Base-by-base conservation (phyloP, 35 echinoderm and acorn worm species). In the Strongylocentrotus purpuratus region DNA sequence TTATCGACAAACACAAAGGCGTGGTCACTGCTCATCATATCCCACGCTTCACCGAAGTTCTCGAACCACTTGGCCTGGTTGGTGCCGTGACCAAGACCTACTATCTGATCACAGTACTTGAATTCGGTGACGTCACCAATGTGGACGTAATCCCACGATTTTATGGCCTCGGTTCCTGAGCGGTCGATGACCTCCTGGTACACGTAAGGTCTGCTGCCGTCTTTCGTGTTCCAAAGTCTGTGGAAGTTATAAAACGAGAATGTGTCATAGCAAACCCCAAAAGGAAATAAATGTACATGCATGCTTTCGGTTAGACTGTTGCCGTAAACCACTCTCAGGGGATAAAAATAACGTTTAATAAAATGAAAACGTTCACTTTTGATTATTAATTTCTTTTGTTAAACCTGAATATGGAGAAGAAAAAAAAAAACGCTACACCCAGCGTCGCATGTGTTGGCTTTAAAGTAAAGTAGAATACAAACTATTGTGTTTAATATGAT, bases 1-100 rank as follows among this genome's bases (percentile, higher is more conserved):
- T 99, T 99, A 46, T 99, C 98, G 35, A 99, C 89, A 60, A 99
- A 99, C 25, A 94, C 96, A 7, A 99, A 20, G 4, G 98, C 96
- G 33, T 61, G 15, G 35, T 70, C 92, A 45, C 70, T 94, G 10
- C 46, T 48, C 31, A 99, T 86, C 12, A 99, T 70, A n/a, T 90
- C 94, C 98, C 98, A 99, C 4, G 94, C 88, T 52, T 97, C 96
- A 5, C 95, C 95, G 18, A 96, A 97, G 60, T 92, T 97, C 11
- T 12, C 15, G 59, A 96, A 94, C 7, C 48, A 88, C 12, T 86
- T 97, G 45, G 96, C 48, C 52, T 25, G 18, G 14, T 91, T 94
- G 20, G 94, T 48, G 13, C 95, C 87, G 22, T 87, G 92, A 28
- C 95, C 86, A 14, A 52, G 86, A 25, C 59, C 20, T 32, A 55